These are phyloP conservation scores for Nebria ingens DNA, from an alignment of 1,140 invertebrate genomes.

Conservation along the genomic window DNA sequence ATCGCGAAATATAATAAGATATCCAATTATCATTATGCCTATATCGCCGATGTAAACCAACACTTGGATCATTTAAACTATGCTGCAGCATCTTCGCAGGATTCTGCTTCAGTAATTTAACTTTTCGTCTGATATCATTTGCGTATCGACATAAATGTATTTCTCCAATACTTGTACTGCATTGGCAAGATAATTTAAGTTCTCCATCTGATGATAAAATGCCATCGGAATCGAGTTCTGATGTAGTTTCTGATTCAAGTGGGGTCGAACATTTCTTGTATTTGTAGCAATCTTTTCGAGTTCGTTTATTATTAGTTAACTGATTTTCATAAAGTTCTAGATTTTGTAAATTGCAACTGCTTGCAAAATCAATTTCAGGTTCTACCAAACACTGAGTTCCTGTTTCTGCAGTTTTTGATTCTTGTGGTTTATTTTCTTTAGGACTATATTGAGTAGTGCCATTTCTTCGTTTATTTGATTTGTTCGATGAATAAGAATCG, in stretches of 20 bases:
- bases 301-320: no score
- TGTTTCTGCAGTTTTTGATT: no score
- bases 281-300: background rate
- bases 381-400: background rate
- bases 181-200: conserved; percentile 19
- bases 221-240: conserved; percentile 9
- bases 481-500: no score
- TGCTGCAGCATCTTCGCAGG: conserved; percentile 12
- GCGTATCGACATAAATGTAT: conserved; percentile 15
- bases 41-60: conserved; percentile 16
- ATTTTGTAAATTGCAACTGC: no score
- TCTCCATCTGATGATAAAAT: conserved; percentile 25
- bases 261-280: background rate
- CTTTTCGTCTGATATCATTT: conserved; percentile 5
- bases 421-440: no score
- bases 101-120: conserved; percentile 14
- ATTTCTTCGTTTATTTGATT: no score
- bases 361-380: background rate
- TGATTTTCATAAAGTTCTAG: no score
- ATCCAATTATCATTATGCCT: conserved; percentile 24
- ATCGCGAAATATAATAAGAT: conserved; percentile 19
- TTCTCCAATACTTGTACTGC: conserved; percentile 26
- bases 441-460: no score
- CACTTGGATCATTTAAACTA: conserved; percentile 10
- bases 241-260: conserved; percentile 13